A percentile compares a stretch with the other conserved stretches of the same genome.
Evolutionary conservation across 2,113 vertebrate species (phyloP).

Genomic region (Stegostoma tigrinum): DNA sequence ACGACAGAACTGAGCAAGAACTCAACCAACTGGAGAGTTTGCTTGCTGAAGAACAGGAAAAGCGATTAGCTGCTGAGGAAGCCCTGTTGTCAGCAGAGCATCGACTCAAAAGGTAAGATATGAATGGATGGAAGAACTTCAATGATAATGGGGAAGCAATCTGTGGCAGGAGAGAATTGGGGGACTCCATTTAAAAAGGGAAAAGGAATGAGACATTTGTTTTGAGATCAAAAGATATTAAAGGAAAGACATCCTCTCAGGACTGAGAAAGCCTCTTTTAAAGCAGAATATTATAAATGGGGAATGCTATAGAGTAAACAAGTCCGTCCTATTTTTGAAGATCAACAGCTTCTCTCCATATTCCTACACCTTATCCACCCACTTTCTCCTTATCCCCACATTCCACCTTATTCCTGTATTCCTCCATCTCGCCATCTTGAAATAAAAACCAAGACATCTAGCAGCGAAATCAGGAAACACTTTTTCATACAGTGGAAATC

Average conservation of each 20-base stretch:
- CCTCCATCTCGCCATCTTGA: background rate
- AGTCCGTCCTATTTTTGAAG: background rate
- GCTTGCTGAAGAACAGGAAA: constrained; percentile 69
- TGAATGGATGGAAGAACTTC: background rate
- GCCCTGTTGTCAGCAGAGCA: constrained; percentile 50
- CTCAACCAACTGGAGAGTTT: constrained; percentile 63
- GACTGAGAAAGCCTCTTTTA: background rate
- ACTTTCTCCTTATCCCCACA: background rate
- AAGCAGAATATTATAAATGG: background rate
- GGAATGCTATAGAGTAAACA: background rate
- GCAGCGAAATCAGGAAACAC: background rate
- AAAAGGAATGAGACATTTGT: background rate
- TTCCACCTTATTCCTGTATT: background rate
- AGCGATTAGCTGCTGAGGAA: constrained; percentile 54
- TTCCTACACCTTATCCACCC: too few relatives aligned
- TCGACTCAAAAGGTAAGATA: constrained; percentile 52
- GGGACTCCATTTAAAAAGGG: background rate
- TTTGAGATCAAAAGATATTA: background rate
- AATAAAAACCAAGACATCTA: background rate
- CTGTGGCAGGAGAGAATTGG: background rate
- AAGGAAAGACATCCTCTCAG: background rate
- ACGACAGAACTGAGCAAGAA: constrained; percentile 56
- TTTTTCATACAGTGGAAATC: background rate
- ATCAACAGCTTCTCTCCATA: background rate
- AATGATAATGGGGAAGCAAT: background rate